These are phyloP conservation scores for Drosophila arizonae DNA, from an alignment of 1,140 invertebrate genomes.

Conservation along the genomic window DNA sequence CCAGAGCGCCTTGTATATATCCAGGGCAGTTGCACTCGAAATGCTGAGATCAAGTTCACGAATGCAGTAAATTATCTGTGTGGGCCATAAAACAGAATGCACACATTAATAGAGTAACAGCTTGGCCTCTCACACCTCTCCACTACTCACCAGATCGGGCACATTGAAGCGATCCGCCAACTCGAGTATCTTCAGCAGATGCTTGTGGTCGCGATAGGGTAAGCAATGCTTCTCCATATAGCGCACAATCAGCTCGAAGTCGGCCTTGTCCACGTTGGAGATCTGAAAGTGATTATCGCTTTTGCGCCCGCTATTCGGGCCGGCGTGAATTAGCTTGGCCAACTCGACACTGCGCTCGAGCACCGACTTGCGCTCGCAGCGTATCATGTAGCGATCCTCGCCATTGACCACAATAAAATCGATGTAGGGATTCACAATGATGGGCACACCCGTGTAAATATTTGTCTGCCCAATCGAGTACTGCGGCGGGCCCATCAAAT, in stretches of 20 bases:
- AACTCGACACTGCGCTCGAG: slow-evolving; percentile 77
- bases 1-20: slow-evolving; percentile 78
- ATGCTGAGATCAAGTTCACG: slow-evolving; percentile 80
- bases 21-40: slow-evolving; percentile 72
- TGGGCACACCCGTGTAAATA: slow-evolving; percentile 72
- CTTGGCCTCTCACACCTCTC: background rate
- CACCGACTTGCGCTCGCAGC: slow-evolving; percentile 76
- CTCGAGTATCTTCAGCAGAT: slow-evolving; percentile 78
- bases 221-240: slow-evolving; percentile 81
- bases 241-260: slow-evolving; percentile 79
- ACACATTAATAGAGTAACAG: background rate
- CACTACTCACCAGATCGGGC: slow-evolving; percentile 77
- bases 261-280: slow-evolving; percentile 76
- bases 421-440: slow-evolving; percentile 79
- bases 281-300: slow-evolving; percentile 82
- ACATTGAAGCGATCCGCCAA: slow-evolving; percentile 80
- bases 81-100: background rate
- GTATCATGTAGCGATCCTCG: slow-evolving; percentile 80
- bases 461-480: slow-evolving; percentile 71
- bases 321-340: slow-evolving; percentile 79
- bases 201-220: slow-evolving; percentile 79
- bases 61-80: slow-evolving; percentile 77
- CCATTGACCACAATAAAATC: slow-evolving; percentile 82
- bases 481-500: slow-evolving; percentile 39
- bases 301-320: slow-evolving; percentile 76